phyloP scores from a whole-genome alignment of 2,113 vertebrate genomes.

The Burhinus oedicnemus region DNA sequence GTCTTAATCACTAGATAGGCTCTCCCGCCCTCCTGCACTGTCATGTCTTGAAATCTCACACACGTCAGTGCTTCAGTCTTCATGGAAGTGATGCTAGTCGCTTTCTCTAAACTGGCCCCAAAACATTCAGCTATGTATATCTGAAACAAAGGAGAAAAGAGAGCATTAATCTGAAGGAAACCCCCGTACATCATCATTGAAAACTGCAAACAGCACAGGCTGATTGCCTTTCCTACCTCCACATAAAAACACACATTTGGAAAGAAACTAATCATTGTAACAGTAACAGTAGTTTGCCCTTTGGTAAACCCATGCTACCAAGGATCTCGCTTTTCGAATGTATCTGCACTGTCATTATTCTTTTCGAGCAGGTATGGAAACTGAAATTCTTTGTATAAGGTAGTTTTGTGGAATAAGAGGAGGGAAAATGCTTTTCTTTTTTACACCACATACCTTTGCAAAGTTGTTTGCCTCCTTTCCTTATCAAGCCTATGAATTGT shows the following conservation, averaged over 20 bases:
- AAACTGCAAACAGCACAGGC: background rate
- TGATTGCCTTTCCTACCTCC: background rate
- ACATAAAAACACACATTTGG: background rate
- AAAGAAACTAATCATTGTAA: background rate
- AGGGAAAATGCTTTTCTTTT: background rate
- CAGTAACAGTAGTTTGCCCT: background rate
- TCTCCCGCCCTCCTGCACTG: background rate
- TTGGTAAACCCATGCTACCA: background rate
- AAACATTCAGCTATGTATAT: background rate
- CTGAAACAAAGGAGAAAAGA: background rate
- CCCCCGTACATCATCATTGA: background rate
- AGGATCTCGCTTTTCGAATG: background rate
- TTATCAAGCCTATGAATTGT: background rate
- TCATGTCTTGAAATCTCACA: background rate
- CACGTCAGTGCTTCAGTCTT: background rate
- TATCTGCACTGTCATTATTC: background rate
- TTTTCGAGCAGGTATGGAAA: background rate
- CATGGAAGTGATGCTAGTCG: rapidly evolving
- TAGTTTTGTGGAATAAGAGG: background rate
- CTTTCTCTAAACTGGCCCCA: background rate
- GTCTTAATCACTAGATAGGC: background rate
- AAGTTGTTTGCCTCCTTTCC: background rate
- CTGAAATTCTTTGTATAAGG: background rate
- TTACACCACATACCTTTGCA: background rate
- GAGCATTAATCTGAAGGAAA: background rate